Conservation (phyloP, 1,140 invertebrate genomes). For the Orius laevigatus region DNA sequence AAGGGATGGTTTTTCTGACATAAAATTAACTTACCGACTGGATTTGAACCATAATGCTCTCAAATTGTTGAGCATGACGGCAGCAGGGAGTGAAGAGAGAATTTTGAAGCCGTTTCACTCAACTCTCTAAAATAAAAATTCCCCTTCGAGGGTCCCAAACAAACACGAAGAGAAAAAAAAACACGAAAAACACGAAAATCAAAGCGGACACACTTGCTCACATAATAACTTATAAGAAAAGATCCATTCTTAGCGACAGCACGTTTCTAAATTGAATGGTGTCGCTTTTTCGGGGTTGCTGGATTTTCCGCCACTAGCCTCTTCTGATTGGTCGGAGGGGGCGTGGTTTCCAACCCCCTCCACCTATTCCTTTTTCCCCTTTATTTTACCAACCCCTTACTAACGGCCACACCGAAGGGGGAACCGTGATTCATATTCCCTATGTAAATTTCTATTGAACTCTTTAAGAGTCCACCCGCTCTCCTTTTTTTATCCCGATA, state of each 20-base stretch:
- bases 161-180: constrained; percentile 1
- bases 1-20: no score
- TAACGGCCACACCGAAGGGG: not conserved
- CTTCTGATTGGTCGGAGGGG: not conserved
- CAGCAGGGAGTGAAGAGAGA: constrained; percentile 23
- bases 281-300: not conserved
- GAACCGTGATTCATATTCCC: constrained; percentile 15
- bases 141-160: not conserved
- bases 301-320: not conserved
- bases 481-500: not conserved
- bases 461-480: constrained; percentile 13
- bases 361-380: constrained; percentile 1
- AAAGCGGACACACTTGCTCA: not conserved
- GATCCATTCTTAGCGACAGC: no score
- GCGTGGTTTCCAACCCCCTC: constrained; percentile 7
- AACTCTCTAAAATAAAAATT: not conserved
- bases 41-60: constrained; percentile 22
- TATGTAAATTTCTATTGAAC: constrained; percentile 17
- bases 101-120: constrained; percentile 19
- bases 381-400: not conserved
- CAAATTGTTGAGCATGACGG: constrained; percentile 25
- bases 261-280: not conserved
- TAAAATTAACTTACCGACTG: constrained; percentile 19
- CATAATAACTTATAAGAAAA: no score
- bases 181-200: constrained; percentile 1